Conservation (phyloP, 2,797 vertebrate species). For the Taenioides sp. region DNA sequence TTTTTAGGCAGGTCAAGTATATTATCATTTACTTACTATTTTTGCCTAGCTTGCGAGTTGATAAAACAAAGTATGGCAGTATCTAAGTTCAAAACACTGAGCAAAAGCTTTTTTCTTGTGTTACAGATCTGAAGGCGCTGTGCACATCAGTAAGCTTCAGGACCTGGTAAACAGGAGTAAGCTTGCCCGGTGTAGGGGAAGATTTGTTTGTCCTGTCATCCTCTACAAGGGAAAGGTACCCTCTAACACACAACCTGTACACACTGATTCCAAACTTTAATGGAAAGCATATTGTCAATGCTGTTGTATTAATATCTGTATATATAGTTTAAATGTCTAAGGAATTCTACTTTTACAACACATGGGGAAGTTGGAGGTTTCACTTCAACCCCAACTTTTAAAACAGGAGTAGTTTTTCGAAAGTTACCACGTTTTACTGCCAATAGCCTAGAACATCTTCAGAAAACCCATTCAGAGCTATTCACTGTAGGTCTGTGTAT, state of each 20-base stretch:
- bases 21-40: background rate
- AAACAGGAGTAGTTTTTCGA: background rate
- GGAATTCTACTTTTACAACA: background rate
- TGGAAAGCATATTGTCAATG: background rate
- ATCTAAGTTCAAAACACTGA: background rate
- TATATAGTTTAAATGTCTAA: background rate
- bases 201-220: slow-evolving; percentile 97
- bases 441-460: background rate
- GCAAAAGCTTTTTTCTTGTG: background rate
- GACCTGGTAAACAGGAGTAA: slow-evolving; percentile 95
- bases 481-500: background rate
- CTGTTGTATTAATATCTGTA: background rate
- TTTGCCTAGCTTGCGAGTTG: background rate
- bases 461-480: background rate
- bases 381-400: background rate
- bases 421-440: background rate
- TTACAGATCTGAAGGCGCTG: slow-evolving; percentile 87
- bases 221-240: slow-evolving; percentile 96
- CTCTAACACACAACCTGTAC: background rate
- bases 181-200: slow-evolving; percentile 92
- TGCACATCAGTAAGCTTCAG: slow-evolving; percentile 90
- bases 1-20: background rate
- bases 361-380: background rate
- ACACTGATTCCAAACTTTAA: background rate
- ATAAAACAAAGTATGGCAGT: too few relatives aligned